A percentile compares a stretch with the other conserved stretches of the same genome.
phyloP scores from a whole-genome alignment of 2,113 vertebrate genomes.

The Falcunculus frontatus region DNA sequence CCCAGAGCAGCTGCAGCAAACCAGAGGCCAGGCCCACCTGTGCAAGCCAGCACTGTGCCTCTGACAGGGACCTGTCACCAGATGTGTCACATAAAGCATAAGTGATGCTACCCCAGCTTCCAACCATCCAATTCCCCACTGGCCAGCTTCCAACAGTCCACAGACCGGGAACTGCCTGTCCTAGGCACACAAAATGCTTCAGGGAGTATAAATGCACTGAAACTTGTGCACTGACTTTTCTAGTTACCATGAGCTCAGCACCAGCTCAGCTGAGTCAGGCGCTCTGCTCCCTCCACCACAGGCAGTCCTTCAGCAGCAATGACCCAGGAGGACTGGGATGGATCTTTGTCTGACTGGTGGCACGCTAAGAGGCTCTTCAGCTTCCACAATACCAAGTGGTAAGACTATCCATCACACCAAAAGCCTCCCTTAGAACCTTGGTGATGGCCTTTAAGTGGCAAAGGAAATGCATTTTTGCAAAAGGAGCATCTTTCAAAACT shows the following conservation, averaged over 20 bases:
- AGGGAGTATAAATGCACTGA: background rate
- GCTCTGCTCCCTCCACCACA: background rate
- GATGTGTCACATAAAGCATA: accelerated
- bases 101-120: background rate
- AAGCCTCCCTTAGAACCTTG: background rate
- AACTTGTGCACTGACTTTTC: background rate
- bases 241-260: background rate
- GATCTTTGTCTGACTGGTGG: background rate
- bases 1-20: background rate
- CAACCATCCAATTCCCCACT: background rate
- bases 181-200: background rate
- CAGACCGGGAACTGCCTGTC: background rate
- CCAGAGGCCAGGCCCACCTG: background rate
- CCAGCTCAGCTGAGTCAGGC: background rate
- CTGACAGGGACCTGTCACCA: background rate
- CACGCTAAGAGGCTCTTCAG: background rate
- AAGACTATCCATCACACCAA: background rate
- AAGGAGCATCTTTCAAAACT: background rate
- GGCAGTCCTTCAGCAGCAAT: background rate
- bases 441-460: background rate
- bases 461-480: background rate
- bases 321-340: background rate
- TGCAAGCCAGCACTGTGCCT: accelerated
- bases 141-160: background rate
- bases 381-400: accelerated